phyloP scores from a whole-genome alignment of 2,888 invertebrate genomes.

The Cantharis lateralis region DNA sequence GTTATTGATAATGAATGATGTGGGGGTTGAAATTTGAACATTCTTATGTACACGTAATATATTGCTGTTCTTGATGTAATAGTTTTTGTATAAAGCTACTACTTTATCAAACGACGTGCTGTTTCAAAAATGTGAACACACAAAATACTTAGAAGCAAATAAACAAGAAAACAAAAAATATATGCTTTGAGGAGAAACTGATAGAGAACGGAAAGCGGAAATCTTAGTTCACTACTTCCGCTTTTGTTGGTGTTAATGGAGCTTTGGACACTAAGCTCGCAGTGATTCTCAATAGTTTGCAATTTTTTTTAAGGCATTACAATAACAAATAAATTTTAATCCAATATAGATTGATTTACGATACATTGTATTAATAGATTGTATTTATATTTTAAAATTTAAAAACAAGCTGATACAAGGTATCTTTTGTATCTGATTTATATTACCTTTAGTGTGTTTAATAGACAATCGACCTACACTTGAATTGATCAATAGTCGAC shows the following conservation, averaged over 20 bases:
- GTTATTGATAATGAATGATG: constrained; percentile 26
- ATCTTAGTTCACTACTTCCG: constrained; percentile 27
- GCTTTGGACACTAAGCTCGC: constrained; percentile 22
- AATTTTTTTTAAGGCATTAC: not conserved
- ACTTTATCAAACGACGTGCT: constrained; percentile 1
- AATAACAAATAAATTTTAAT: not conserved
- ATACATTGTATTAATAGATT: not conserved
- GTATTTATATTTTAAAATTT: not conserved
- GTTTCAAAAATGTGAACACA: not conserved
- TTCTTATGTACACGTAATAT: constrained; percentile 7
- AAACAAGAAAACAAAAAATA: constrained; percentile 21
- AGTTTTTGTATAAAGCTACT: not conserved
- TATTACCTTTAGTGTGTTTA: constrained; percentile 22
- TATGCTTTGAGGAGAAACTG: constrained; percentile 16
- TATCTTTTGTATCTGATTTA: constrained; percentile 15
- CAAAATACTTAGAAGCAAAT: constrained; percentile 20
- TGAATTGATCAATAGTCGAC: constrained; percentile 42
- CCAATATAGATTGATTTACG: not conserved
- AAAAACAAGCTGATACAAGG: not conserved
- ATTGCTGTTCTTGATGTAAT: not conserved
- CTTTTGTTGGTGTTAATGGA: constrained; percentile 34
- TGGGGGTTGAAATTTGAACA: not conserved
- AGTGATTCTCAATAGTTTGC: constrained; percentile 16
- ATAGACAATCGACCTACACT: constrained; percentile 38
- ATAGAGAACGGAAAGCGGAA: constrained; percentile 28